Percentiles rank a stretch among this genome's conserved stretches.
Conservation (phyloP, 2,113 vertebrate genomes). For the Charina bottae region DNA sequence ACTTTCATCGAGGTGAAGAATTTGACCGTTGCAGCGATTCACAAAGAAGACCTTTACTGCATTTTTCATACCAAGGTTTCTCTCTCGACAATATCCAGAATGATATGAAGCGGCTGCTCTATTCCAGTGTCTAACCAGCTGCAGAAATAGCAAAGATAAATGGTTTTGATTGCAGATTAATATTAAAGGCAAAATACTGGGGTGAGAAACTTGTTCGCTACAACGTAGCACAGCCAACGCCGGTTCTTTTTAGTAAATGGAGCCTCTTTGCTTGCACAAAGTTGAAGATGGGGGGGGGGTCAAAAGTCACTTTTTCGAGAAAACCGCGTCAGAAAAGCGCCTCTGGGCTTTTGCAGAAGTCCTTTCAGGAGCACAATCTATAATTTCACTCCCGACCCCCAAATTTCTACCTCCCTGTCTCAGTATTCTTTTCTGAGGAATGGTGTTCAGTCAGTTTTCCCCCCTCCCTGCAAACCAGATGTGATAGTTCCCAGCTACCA, state of each 20-base stretch:
- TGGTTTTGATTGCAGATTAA: background rate
- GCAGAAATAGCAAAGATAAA: background rate
- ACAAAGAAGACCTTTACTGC: too few species aligned
- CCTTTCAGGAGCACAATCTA: background rate
- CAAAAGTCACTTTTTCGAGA: background rate
- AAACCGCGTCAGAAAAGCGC: background rate
- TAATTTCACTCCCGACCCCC: background rate
- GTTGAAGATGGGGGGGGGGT: background rate
- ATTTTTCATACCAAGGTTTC: too few species aligned
- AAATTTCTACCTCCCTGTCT: background rate
- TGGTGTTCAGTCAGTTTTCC: background rate
- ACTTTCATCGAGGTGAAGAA: too few species aligned
- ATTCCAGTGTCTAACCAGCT: background rate
- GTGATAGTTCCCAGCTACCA: background rate
- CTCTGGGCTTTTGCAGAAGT: background rate
- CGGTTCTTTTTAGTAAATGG: background rate
- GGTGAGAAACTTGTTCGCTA: background rate
- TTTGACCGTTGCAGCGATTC: too few species aligned
- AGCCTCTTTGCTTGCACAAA: background rate
- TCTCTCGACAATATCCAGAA: too few species aligned
- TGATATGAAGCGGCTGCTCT: background rate
- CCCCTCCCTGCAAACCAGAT: background rate
- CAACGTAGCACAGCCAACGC: background rate
- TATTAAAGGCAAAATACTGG: background rate
- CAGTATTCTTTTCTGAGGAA: background rate